Conservation (phyloP, 2,888 invertebrate genomes). For the Chrysopilus asiliformis region DNA sequence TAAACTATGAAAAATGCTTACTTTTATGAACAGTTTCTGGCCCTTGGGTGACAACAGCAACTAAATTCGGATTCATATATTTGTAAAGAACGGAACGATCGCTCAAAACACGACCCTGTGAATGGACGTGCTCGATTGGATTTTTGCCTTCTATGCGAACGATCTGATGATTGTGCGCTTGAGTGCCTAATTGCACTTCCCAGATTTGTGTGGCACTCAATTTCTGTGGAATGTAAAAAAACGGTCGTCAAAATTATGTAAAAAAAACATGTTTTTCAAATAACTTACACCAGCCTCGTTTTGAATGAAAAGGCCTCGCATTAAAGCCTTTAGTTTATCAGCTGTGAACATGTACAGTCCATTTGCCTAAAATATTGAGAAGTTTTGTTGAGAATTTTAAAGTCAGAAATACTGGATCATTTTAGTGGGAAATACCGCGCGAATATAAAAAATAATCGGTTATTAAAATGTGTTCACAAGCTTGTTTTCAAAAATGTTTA, state of each 20-base stretch:
- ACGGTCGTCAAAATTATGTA: neutral
- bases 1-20: too few species aligned
- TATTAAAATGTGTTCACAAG: too few species aligned
- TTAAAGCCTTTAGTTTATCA: slow-evolving; percentile 41
- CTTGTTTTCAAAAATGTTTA: too few species aligned
- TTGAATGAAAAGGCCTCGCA: slow-evolving; percentile 47
- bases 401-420: too few species aligned
- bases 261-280: slow-evolving; percentile 1
- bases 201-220: slow-evolving; percentile 55
- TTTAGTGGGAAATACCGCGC: too few species aligned
- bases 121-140: slow-evolving; percentile 67
- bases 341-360: slow-evolving; percentile 51
- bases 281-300: slow-evolving; percentile 23
- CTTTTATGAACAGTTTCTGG: slow-evolving; percentile 63
- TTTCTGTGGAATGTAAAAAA: neutral
- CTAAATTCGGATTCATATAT: slow-evolving; percentile 93
- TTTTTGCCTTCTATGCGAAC: slow-evolving; percentile 50
- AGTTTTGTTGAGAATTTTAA: too few species aligned
- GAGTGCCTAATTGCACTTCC: slow-evolving; percentile 53
- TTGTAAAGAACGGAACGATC: slow-evolving; percentile 97
- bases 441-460: too few species aligned
- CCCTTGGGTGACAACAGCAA: slow-evolving; percentile 70
- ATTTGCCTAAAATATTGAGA: slow-evolving; percentile 29
- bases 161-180: slow-evolving; percentile 45
- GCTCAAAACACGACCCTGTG: slow-evolving; percentile 85